These are phyloP conservation scores for Lophius americanus DNA, from an alignment of 2,797 vertebrate genomes.

Conservation along the genomic window DNA sequence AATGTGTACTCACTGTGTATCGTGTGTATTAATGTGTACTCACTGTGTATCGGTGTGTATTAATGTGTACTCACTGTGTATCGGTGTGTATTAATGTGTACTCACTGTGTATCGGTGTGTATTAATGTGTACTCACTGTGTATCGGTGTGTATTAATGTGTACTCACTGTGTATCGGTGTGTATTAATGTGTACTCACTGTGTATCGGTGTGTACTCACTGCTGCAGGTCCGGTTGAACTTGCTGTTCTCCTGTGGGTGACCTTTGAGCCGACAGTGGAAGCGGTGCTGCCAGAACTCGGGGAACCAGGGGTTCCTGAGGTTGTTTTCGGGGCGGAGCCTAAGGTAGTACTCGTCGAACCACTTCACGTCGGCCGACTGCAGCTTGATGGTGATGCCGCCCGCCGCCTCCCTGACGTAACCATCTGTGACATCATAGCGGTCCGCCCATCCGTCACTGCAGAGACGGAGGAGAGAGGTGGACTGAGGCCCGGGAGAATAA, in stretches of 20 bases:
- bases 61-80: conserved; percentile 85
- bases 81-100: no score
- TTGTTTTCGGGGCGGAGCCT: conserved; percentile 95
- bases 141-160: no score
- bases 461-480: conserved; percentile 4
- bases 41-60: no score
- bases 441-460: conserved; percentile 97
- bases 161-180: no score
- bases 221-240: conserved; percentile 94
- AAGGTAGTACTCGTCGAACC: conserved; percentile 99
- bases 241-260: conserved; percentile 90
- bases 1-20: conserved; percentile 84
- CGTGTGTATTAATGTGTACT: no score
- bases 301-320: conserved; percentile 95
- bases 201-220: conserved; percentile 82
- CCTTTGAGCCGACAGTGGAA: conserved; percentile 95
- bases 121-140: no score
- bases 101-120: no score
- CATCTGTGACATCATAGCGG: conserved; percentile 96
- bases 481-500: not conserved
- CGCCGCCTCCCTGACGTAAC: conserved; percentile 91
- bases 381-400: conserved; percentile 99
- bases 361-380: conserved; percentile 96
- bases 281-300: conserved; percentile 98
- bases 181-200: no score